Evolutionary conservation across 2,113 vertebrate genomes (phyloP).

Genomic region (Hucho hucho): DNA sequence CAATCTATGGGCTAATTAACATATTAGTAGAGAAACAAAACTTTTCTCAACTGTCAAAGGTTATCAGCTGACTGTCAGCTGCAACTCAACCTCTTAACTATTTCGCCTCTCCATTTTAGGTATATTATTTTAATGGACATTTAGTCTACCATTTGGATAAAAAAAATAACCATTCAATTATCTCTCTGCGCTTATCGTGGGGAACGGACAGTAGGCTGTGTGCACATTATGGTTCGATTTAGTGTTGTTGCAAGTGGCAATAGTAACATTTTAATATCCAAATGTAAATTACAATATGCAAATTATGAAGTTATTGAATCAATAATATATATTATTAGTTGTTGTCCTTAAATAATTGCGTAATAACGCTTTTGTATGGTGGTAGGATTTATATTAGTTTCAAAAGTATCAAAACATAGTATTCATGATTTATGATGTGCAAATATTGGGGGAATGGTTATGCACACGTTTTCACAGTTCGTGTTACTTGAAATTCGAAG

Average conservation of each 20-base stretch:
- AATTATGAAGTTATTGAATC: neutral
- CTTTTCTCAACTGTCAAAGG: conserved; percentile 86
- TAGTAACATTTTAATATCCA: neutral
- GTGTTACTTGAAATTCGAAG: neutral
- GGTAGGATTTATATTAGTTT: neutral
- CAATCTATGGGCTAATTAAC: conserved; percentile 81
- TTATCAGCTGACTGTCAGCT: conserved; percentile 96
- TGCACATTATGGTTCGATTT: neutral
- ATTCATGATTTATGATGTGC: neutral
- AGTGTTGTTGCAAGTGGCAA: neutral
- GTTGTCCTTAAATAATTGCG: neutral
- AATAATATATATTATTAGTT: neutral
- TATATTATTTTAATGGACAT: neutral
- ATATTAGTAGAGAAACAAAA: conserved; percentile 89
- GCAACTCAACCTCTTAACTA: conserved; percentile 71
- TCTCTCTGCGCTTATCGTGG: neutral
- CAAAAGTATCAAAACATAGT: neutral
- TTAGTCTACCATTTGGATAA: neutral
- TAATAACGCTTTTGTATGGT: neutral
- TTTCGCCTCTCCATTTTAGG: conserved; percentile 29
- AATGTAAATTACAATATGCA: neutral
- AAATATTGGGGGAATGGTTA: neutral
- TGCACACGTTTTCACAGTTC: neutral
- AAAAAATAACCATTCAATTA: neutral
- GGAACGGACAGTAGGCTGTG: neutral